phyloP scores from a whole-genome alignment of 2,888 invertebrate genomes.

The Agriotes lineatus region DNA sequence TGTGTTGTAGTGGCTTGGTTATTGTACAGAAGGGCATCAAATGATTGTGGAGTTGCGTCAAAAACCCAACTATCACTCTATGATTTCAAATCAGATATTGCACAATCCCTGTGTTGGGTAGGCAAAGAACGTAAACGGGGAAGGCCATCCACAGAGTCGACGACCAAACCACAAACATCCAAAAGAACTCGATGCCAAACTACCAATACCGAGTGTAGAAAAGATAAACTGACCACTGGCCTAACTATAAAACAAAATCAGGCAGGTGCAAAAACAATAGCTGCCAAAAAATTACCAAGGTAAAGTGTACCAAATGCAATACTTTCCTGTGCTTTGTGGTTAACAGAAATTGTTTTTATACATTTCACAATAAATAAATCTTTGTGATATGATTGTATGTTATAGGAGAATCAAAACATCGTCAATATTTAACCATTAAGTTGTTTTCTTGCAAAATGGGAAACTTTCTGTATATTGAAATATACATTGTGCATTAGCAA shows the following conservation, averaged over 20 bases:
- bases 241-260: background rate
- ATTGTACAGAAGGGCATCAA: too few species aligned
- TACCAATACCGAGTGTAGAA: background rate
- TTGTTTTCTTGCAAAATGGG: too few species aligned
- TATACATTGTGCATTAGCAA: too few species aligned
- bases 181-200: background rate
- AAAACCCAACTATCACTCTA: background rate
- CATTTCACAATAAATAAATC: background rate
- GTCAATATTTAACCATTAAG: too few species aligned
- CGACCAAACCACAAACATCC: background rate
- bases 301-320: background rate
- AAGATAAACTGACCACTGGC: background rate
- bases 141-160: background rate
- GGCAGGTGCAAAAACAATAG: background rate
- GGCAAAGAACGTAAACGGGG: background rate
- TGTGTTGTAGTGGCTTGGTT: background rate
- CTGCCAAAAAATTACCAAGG: background rate
- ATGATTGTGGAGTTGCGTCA: background rate
- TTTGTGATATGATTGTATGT: too few species aligned
- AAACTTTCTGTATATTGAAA: too few species aligned
- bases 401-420: too few species aligned
- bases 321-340: too few species aligned
- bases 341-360: background rate
- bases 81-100: background rate
- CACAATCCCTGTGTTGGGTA: background rate